Evolutionary conservation across 2,797 vertebrate genomes (phyloP).

Genomic region (Betta splendens): DNA sequence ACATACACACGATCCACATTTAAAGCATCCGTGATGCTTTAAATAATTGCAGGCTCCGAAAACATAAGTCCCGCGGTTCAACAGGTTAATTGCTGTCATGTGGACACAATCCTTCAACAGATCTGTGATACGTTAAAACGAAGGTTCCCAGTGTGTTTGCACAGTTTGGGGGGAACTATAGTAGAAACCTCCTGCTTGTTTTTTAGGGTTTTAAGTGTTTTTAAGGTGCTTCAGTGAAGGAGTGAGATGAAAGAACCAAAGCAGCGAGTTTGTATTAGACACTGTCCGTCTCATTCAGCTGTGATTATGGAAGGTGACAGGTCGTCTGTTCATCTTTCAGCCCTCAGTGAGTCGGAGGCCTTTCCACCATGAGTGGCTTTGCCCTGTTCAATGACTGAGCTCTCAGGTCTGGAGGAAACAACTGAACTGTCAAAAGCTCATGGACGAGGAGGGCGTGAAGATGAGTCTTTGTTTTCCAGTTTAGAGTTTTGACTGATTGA

Average conservation of each 20-base stretch:
- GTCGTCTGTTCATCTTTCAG: conserved; percentile 10
- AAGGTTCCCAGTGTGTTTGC: not conserved
- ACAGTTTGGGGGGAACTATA: not conserved
- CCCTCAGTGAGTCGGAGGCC: not conserved
- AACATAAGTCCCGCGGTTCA: conserved; percentile 21
- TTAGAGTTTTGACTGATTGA: too few relatives aligned
- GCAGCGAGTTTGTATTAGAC: not conserved
- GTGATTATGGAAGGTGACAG: conserved; percentile 13
- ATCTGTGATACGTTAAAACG: conserved; percentile 20
- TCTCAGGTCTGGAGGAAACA: conserved; percentile 14
- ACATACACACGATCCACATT: conserved; percentile 10
- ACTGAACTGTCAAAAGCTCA: not conserved
- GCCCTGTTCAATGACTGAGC: conserved; percentile 8
- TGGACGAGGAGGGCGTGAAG: not conserved
- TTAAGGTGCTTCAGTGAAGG: conserved; percentile 15
- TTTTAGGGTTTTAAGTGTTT: conserved; percentile 21
- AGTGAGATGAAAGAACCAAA: conserved; percentile 7
- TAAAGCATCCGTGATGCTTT: conserved; percentile 25
- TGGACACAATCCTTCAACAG: conserved; percentile 18
- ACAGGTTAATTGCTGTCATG: conserved; percentile 47
- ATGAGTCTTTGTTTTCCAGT: too few relatives aligned
- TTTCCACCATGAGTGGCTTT: conserved; percentile 27
- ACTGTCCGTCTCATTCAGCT: not conserved
- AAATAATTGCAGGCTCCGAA: conserved; percentile 41
- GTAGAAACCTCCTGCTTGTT: conserved; percentile 1